Percentiles rank a stretch among this genome's conserved stretches.
Conservation (phyloP, 2,113 vertebrate species). For the Trinectes maculatus region DNA sequence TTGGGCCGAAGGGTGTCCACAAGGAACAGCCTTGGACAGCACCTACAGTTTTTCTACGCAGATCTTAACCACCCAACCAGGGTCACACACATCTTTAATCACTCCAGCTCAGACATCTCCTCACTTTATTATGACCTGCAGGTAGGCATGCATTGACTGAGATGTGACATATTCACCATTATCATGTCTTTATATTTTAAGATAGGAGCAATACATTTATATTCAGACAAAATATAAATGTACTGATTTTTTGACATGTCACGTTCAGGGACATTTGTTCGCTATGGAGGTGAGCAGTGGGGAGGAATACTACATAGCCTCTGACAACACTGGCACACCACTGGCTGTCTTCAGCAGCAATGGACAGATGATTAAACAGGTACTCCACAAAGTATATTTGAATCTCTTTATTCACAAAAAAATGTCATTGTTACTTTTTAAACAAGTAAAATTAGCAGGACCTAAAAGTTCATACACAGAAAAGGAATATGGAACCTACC, state of each 20-base stretch:
- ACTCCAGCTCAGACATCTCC: conserved; percentile 97
- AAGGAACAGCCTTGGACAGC: conserved; percentile 95
- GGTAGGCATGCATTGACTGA: conserved; percentile 40
- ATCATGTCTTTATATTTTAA: neutral
- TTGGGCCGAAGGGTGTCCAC: conserved; percentile 94
- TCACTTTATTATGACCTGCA: conserved; percentile 98
- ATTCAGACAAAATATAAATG: neutral
- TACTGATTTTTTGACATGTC: conserved; percentile 13
- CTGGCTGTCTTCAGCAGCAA: conserved; percentile 98
- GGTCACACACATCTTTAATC: conserved; percentile 97
- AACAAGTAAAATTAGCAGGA: neutral
- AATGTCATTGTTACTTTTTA: neutral
- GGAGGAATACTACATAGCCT: conserved; percentile 97
- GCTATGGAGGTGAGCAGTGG: conserved; percentile 99
- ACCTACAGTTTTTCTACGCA: conserved; percentile 98
- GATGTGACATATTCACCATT: neutral
- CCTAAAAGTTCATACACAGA: no score
- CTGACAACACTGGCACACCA: conserved; percentile 96
- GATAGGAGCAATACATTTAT: neutral
- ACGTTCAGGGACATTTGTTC: conserved; percentile 90
- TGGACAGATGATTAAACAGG: conserved; percentile 97
- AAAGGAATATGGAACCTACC: neutral
- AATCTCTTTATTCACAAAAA: neutral
- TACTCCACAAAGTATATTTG: conserved; percentile 25
- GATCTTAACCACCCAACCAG: conserved; percentile 94